Evolutionary conservation across 2,113 vertebrate species (phyloP).

Genomic region (Ophthalmolycus amberensis): DNA sequence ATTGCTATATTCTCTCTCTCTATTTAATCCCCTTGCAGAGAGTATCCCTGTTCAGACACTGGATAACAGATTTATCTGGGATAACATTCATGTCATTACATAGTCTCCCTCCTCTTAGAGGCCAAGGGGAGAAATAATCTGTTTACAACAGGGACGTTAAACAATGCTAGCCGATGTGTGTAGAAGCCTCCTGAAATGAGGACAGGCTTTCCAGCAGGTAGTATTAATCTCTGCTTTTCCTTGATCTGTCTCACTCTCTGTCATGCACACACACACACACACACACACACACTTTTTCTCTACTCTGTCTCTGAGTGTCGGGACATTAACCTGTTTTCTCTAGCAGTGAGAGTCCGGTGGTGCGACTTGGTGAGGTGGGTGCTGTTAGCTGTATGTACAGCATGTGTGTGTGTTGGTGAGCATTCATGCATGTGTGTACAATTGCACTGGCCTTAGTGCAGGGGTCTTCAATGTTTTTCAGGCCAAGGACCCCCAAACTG

Average conservation of each 20-base stretch:
- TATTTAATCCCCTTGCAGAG: slow-evolving; percentile 71
- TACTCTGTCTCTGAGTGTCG: slow-evolving; percentile 19
- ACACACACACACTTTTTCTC: not conserved
- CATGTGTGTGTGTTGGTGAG: not conserved
- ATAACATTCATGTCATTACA: slow-evolving; percentile 72
- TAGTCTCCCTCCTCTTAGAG: slow-evolving; percentile 52
- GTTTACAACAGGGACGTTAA: slow-evolving; percentile 62
- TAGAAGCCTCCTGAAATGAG: slow-evolving; percentile 69
- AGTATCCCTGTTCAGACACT: slow-evolving; percentile 65
- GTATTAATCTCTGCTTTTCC: slow-evolving; percentile 61
- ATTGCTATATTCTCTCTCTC: slow-evolving; percentile 56
- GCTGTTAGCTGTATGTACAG: not conserved
- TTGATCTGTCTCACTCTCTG: slow-evolving; percentile 30
- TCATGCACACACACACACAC: not conserved
- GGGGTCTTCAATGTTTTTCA: too few species aligned
- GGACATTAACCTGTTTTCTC: slow-evolving; percentile 67
- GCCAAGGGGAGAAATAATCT: slow-evolving; percentile 69
- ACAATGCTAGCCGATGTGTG: slow-evolving; percentile 79
- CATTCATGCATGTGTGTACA: slow-evolving; percentile 12
- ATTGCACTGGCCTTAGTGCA: not conserved
- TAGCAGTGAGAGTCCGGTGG: slow-evolving; percentile 9
- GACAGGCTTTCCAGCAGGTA: slow-evolving; percentile 78
- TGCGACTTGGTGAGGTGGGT: not conserved
- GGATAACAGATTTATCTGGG: slow-evolving; percentile 81
- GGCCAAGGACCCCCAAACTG: too few species aligned